Evolutionary conservation across 2,888 invertebrate genomes (phyloP).

Genomic region (Punctoribates punctum): DNA sequence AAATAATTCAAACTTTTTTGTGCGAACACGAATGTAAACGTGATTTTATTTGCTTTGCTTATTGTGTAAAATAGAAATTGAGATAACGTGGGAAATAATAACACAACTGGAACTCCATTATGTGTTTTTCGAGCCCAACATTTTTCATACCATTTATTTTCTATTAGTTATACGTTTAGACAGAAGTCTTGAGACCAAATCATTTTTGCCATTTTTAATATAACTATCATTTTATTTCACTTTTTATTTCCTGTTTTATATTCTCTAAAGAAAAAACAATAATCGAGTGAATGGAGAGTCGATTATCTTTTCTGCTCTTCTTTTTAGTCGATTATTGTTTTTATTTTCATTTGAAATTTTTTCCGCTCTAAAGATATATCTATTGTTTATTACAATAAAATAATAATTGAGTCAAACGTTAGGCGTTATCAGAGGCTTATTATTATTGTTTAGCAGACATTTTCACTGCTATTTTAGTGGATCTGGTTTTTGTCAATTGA

Average conservation of each 20-base stretch:
- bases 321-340: background rate
- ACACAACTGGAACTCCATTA: background rate
- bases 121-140: background rate
- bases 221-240: background rate
- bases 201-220: background rate
- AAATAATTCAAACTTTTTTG: background rate
- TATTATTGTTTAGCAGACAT: constrained; percentile 30
- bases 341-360: background rate
- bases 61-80: constrained; percentile 12
- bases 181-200: background rate
- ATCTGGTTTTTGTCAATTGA: constrained; percentile 33
- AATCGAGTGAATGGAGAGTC: no score
- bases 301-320: background rate
- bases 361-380: background rate
- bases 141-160: constrained; percentile 32
- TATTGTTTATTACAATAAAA: constrained; percentile 1
- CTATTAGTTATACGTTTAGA: background rate
- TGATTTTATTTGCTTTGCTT: constrained; percentile 1
- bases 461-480: constrained; percentile 10
- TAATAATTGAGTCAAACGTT: constrained; percentile 22
- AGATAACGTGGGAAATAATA: constrained; percentile 23
- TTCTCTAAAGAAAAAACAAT: background rate
- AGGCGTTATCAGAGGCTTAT: constrained; percentile 12
- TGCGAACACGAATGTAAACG: constrained; percentile 8
- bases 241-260: constrained; percentile 27